Evolutionary conservation across 2,888 invertebrate species (phyloP), one percentile per base, ranked within the genome.

Genomic region (Lycophotia porphyrea): DNA sequence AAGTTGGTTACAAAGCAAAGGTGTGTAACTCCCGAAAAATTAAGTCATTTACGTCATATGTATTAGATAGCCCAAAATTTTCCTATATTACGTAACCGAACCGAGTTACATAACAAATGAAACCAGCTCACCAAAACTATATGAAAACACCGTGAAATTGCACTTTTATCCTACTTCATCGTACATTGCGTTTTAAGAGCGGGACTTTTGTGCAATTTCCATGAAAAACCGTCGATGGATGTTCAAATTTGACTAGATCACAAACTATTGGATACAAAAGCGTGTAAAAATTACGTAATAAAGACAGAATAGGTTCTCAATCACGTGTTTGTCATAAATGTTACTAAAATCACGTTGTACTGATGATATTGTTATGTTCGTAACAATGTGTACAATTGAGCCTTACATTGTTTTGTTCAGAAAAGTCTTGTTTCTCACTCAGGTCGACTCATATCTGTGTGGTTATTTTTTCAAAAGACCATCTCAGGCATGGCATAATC

Each of bases 271-370:
- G 18, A 13, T 7, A 47, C 52, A 18, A n/a, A 47, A 71, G 63
- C 21, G 34, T 61, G 36, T 58, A 63, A 24, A 44, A 58, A 52
- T 86, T 86, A 68, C 67, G 72, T 84, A 86, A 84, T 31, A 9
- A 42, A 55, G 5, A 65, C 21, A 68, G 76, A 78, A 69, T 84
- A 61, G 68, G 49, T 61, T 75, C 13, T n/a, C 0, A 21, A 24
- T 72, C 87, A 85, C 87, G 88, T 88, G 88, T 81, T 60, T 27
- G 0, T 4, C 0, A 0, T 1, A 68, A 85, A 87, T 88, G 87
- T 88, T 87, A 81, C 15, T 4, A 0, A 31, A 49, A 76, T 87
- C 87, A 88, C 88, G 88, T 88, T 87, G 85, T 34, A 21, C 2
- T n/a, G 31, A 71, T 79, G 65, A 78, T 86, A 83, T 84, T 84